phyloP scores from a whole-genome alignment of 2,113 vertebrate genomes.

The Nothobranchius furzeri region DNA sequence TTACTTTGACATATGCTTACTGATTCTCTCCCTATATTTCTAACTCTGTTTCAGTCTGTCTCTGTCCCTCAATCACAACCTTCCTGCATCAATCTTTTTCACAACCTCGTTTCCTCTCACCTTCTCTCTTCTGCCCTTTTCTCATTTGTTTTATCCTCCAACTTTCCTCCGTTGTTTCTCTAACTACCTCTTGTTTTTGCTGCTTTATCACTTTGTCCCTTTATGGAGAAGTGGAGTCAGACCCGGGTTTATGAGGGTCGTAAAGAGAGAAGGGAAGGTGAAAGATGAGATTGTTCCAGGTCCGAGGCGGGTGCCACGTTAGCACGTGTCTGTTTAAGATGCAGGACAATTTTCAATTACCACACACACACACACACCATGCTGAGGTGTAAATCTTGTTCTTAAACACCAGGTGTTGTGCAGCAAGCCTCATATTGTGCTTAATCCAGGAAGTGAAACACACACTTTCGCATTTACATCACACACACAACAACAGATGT shows the following conservation, averaged over 20 bases:
- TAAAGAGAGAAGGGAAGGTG: conserved; percentile 41
- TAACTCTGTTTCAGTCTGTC: conserved; percentile 43
- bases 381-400: conserved; percentile 45
- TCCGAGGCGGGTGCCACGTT: conserved; percentile 39
- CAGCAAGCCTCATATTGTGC: conserved; percentile 19
- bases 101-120: conserved; percentile 26
- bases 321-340: conserved; percentile 24
- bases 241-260: conserved; percentile 37
- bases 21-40: conserved; percentile 51
- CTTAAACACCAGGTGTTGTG: conserved; percentile 24
- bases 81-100: conserved; percentile 31
- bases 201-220: conserved; percentile 22
- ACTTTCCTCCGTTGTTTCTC: not conserved
- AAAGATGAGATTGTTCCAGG: conserved; percentile 27
- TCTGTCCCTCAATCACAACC: conserved; percentile 8
- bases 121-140: conserved; percentile 12
- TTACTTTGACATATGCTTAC: conserved; percentile 69
- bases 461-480: not conserved
- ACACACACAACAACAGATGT: not conserved
- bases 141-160: conserved; percentile 4
- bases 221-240: conserved; percentile 3
- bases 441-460: conserved; percentile 11
- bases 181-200: conserved; percentile 1
- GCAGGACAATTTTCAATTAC: conserved; percentile 38
- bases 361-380: not conserved